These are phyloP conservation scores for Darwinula stevensoni DNA, from an alignment of 2,888 invertebrate species.

Conservation along the genomic window DNA sequence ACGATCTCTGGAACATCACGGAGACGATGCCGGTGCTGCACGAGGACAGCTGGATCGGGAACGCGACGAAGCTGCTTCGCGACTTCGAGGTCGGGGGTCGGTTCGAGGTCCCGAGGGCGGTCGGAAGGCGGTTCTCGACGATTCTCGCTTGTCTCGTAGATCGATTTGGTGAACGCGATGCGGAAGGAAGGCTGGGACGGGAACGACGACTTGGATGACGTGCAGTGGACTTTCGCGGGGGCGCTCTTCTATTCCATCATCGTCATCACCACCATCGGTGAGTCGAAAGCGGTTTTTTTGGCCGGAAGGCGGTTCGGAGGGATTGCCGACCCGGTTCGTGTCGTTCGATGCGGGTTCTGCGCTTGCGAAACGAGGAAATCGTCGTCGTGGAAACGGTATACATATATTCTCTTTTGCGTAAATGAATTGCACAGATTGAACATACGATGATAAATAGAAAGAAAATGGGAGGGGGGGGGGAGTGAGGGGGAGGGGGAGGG, in stretches of 20 bases:
- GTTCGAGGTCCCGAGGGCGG: not conserved
- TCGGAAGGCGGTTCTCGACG: no score
- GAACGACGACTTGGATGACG: conserved; percentile 22
- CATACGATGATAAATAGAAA: no score
- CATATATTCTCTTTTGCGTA: no score
- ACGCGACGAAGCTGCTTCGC: conserved; percentile 22
- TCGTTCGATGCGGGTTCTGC: no score
- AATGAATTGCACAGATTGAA: no score
- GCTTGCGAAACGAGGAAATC: no score
- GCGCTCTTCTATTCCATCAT: conserved; percentile 82
- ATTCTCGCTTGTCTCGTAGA: no score
- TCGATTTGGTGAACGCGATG: conserved; percentile 45
- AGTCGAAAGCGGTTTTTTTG: no score
- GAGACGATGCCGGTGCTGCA: conserved; percentile 28
- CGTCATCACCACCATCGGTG: conserved; percentile 83
- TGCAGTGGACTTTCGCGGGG: conserved; percentile 29
- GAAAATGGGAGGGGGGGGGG: no score
- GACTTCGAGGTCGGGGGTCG: no score
- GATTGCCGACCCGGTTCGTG: not conserved
- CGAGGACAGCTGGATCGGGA: conserved; percentile 46
- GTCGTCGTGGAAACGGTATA: no score
- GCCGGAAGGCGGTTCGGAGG: not conserved
- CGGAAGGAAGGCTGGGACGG: conserved; percentile 74
- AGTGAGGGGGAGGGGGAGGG: no score
- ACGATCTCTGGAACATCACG: conserved; percentile 45